Evolutionary conservation across 2,888 invertebrate species (phyloP).

Genomic region (Ectropis crepuscularia): DNA sequence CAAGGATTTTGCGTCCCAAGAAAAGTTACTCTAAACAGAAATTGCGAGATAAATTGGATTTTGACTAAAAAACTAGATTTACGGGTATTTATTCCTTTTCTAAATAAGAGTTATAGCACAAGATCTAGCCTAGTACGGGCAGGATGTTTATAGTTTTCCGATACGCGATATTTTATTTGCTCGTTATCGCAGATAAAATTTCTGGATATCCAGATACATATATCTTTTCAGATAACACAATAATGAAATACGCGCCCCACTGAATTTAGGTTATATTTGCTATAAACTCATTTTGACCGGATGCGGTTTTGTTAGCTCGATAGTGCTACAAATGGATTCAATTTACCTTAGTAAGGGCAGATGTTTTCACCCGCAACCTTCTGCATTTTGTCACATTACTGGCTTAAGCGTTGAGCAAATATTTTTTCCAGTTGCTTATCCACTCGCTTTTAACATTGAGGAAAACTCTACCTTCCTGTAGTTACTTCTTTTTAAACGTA

Average conservation of each 20-base stretch:
- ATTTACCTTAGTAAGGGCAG: conserved; percentile 7
- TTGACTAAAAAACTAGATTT: too few relatives aligned
- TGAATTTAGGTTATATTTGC: conserved; percentile 13
- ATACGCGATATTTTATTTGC: conserved; percentile 18
- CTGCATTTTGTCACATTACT: conserved; percentile 5
- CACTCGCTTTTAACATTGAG: conserved; percentile 2
- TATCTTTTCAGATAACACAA: conserved; percentile 5
- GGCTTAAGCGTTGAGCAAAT: conserved; percentile 4
- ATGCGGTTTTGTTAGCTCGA: not conserved
- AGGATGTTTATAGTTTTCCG: conserved; percentile 22
- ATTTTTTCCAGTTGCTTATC: not conserved
- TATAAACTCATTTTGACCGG: not conserved
- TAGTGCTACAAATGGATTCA: conserved; percentile 2
- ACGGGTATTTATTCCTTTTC: too few relatives aligned
- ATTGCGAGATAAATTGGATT: too few relatives aligned
- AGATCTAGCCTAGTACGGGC: not conserved
- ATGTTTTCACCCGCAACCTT: not conserved
- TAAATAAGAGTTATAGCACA: too few relatives aligned
- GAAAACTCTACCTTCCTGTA: not conserved
- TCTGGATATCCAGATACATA: not conserved
- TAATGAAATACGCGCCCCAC: not conserved
- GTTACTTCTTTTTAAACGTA: too few relatives aligned
- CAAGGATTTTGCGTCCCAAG: too few relatives aligned
- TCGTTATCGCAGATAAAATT: conserved; percentile 12
- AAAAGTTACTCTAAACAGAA: too few relatives aligned